Evolutionary conservation across 1,140 invertebrate species (phyloP).

Genomic region (Episyrphus balteatus): DNA sequence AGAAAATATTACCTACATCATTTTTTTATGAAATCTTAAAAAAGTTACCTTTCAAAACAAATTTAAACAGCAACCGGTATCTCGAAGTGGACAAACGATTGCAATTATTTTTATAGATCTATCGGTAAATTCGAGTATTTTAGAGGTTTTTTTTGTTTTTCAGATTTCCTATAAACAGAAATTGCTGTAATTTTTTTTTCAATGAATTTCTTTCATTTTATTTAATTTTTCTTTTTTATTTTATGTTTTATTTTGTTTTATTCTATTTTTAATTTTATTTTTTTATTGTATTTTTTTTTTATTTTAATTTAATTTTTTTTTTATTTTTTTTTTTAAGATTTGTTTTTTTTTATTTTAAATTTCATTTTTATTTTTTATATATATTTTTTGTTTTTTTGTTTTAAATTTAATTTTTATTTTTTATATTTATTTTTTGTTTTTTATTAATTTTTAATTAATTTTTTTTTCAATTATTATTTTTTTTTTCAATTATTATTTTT

Average conservation of each 20-base stretch:
- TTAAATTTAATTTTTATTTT: no score
- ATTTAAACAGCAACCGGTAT: background rate
- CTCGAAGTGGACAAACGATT: no score
- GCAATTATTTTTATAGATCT: background rate
- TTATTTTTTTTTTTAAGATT: no score
- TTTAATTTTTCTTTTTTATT: no score
- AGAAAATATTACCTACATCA: no score
- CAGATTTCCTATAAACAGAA: background rate
- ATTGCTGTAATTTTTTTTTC: constrained; percentile 1
- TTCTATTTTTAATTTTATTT: background rate
- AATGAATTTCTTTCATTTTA: no score
- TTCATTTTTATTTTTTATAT: no score
- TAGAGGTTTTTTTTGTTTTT: background rate
- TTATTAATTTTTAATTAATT: background rate
- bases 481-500: background rate
- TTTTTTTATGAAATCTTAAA: background rate
- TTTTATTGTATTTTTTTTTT: background rate
- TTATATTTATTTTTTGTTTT: background rate
- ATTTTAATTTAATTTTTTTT: background rate
- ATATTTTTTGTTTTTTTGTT: no score
- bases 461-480: background rate
- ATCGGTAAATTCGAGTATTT: background rate
- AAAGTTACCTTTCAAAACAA: background rate
- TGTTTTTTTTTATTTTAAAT: background rate
- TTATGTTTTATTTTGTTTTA: background rate